These are phyloP conservation scores for Drosophila setosimentum DNA, from an alignment of 2,888 invertebrate genomes.

Conservation along the genomic window DNA sequence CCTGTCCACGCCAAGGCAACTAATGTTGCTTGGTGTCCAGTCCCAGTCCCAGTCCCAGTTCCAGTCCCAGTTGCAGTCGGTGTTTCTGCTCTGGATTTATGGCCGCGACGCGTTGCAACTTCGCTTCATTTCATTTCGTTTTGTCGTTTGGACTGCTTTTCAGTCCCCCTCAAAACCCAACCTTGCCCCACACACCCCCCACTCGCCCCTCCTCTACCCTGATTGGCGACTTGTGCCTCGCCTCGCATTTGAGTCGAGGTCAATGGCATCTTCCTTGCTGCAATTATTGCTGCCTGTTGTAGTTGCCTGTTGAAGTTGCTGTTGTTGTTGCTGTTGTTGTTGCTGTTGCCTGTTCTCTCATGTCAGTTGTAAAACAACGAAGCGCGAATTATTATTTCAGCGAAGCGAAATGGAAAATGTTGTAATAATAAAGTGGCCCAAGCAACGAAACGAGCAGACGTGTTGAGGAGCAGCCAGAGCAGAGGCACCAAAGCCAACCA, in stretches of 20 bases:
- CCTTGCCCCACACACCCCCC: neutral
- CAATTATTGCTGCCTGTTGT: slow-evolving; percentile 25
- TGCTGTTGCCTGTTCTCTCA: slow-evolving; percentile 29
- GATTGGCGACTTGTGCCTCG: slow-evolving; percentile 39
- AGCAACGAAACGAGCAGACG: slow-evolving; percentile 47
- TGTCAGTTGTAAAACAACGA: slow-evolving; percentile 70
- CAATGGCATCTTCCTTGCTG: slow-evolving; percentile 60
- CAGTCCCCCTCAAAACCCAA: neutral
- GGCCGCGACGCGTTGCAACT: slow-evolving; percentile 48
- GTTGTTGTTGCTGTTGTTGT: slow-evolving; percentile 6
- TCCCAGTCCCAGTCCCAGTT: slow-evolving; percentile 26
- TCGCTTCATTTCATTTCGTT: slow-evolving; percentile 23
- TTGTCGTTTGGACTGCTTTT: slow-evolving; percentile 32
- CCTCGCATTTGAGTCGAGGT: slow-evolving; percentile 39
- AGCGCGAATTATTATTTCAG: slow-evolving; percentile 80
- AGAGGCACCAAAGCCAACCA: neutral
- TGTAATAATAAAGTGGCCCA: slow-evolving; percentile 77
- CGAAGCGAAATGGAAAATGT: slow-evolving; percentile 78
- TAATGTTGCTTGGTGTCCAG: slow-evolving; percentile 41
- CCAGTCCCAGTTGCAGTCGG: neutral
- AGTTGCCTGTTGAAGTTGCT: slow-evolving; percentile 16
- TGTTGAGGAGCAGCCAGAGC: neutral
- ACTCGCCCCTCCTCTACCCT: no score
- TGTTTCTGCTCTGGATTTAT: slow-evolving; percentile 74
- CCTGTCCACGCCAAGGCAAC: slow-evolving; percentile 74